Evolutionary conservation across 2,888 invertebrate species (phyloP), one percentile per base, ranked within the genome.

Genomic region (Lobophora halterata): DNA sequence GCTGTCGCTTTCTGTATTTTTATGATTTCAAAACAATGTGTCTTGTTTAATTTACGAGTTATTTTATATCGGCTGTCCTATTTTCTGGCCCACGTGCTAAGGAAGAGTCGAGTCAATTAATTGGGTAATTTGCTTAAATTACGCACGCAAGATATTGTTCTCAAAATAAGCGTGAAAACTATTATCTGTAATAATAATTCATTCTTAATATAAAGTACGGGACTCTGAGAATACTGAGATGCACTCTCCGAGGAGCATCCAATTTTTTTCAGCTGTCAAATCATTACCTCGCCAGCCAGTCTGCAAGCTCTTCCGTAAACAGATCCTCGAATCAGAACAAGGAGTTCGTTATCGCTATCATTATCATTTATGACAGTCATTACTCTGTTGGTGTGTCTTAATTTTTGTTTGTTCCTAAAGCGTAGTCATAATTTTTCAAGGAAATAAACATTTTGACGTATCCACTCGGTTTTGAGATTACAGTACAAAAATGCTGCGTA

Each of bases 241-340:
- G n/a, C n/a, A n/a, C n/a, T n/a, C n/a, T n/a, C n/a, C n/a, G n/a
- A n/a, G n/a, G n/a, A n/a, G n/a, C 43, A 43, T 40, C 49, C 50
- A 49, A 49, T 47, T 44, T 52, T 45, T 40, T 49, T 50, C 62
- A 60, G 52, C 55, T 62, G 61, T 65, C 60, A 58, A 48, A 56
- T 46, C 46, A 42, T 40, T 49, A 35, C 42, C 52, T 52, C 55
- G 51, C 46, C 50, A 42, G 29, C 25, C 21, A 17, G 54, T 45
- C 47, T 50, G 48, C 37, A 41, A 37, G 26, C 30, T 52, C 38
- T 57, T 62, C 56, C 53, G 55, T 49, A 56, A 53, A 55, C 50
- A 54, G 49, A 50, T 40, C 29, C 21, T 30, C 42, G 43, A 48
- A 55, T 50, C 52, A 46, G 40, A 48, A 46, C 54, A 49, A 54